Percentiles rank a stretch among this genome's conserved stretches.
phyloP scores from a whole-genome alignment of 92 coral and sea anemone species.

The Phenganax subtilis region DNA sequence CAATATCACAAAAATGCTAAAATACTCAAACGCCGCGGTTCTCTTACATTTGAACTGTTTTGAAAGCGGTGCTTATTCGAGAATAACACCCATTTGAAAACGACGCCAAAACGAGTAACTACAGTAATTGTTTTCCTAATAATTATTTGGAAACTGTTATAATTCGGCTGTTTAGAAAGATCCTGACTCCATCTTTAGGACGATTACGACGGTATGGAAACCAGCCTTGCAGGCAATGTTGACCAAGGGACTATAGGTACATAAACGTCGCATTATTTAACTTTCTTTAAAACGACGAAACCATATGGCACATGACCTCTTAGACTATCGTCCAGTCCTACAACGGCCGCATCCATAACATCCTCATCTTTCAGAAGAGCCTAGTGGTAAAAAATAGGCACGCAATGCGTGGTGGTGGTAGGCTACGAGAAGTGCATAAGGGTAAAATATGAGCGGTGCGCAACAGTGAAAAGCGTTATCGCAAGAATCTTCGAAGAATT shows the following conservation, averaged over 20 bases:
- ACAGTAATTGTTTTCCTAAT: no score
- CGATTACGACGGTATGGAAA: neutral
- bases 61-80: neutral
- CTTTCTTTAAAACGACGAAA: conserved; percentile 76
- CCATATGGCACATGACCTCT: conserved; percentile 93
- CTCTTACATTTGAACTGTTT: neutral
- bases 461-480: no score
- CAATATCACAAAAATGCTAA: no score
- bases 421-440: no score
- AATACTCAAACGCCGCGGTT: neutral
- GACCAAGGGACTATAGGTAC: neutral
- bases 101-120: no score
- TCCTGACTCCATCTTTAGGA: no score
- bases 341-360: conserved; percentile 88
- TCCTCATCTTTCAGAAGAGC: conserved; percentile 65
- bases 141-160: no score
- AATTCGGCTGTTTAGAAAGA: no score
- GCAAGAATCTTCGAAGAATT: no score
- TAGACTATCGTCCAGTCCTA: conserved; percentile 69
- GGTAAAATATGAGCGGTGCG: no score
- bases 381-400: conserved; percentile 34
- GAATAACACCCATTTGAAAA: neutral
- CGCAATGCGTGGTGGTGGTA: no score
- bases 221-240: neutral
- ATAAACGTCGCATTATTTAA: conserved; percentile 37